A percentile compares a stretch with the other conserved stretches of the same genome.
Conservation (phyloP, 2,113 vertebrate genomes). For the Triplophysa tibetana region DNA sequence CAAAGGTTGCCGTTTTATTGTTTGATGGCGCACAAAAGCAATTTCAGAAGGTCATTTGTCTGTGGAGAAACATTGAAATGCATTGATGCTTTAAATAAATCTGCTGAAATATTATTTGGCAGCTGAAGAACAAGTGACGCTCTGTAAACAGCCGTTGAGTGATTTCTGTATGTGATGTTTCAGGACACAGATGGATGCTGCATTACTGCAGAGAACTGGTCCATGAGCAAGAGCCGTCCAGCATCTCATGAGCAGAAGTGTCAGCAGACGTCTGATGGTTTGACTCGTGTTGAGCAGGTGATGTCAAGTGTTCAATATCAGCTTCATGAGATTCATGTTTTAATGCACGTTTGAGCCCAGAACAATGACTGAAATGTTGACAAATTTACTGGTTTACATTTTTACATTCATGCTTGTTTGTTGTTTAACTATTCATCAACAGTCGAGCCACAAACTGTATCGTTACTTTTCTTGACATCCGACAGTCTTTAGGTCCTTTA, state of each 20-base stretch:
- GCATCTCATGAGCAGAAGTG: constrained; percentile 64
- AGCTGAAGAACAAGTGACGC: neutral
- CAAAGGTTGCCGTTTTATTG: constrained; percentile 58
- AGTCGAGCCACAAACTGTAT: too few relatives aligned
- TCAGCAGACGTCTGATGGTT: constrained; percentile 48
- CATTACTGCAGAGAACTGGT: constrained; percentile 53
- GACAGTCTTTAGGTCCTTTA: too few relatives aligned
- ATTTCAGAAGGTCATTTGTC: constrained; percentile 59
- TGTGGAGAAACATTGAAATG: constrained; percentile 19
- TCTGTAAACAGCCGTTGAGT: constrained; percentile 3
- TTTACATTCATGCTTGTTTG: too few relatives aligned
- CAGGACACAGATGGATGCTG: constrained; percentile 65
- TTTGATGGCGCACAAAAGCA: constrained; percentile 43
- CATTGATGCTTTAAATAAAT: constrained; percentile 49
- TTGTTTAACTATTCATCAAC: too few relatives aligned
- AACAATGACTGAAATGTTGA: too few relatives aligned
- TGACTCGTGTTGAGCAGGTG: constrained; percentile 70
- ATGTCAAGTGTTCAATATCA: neutral
- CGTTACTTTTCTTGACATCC: too few relatives aligned
- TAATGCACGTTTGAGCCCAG: too few relatives aligned
- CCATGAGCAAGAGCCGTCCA: constrained; percentile 55
- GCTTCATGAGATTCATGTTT: neutral
- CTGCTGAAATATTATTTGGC: constrained; percentile 24
- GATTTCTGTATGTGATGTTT: constrained; percentile 29
- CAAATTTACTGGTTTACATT: too few relatives aligned